phyloP scores from a whole-genome alignment of 2,888 invertebrate genomes.

The Dorcus parallelipipedus region DNA sequence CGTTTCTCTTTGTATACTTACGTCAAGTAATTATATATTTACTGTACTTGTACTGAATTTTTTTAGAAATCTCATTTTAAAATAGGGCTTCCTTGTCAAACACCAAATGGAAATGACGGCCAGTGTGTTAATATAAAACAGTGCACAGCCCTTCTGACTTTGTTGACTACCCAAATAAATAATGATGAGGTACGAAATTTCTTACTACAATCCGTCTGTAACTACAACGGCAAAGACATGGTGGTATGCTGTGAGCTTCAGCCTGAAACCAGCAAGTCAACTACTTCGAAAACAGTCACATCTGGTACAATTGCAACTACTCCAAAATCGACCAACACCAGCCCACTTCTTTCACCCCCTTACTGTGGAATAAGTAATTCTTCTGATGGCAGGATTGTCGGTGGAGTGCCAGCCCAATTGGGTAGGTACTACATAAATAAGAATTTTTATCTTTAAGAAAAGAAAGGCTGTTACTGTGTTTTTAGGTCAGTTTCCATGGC shows the following conservation, averaged over 20 bases:
- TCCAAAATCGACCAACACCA: constrained; percentile 8
- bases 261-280: constrained; percentile 7
- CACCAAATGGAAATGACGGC: constrained; percentile 52
- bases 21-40: too few species aligned
- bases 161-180: constrained; percentile 49
- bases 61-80: neutral
- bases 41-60: too few species aligned
- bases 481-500: constrained; percentile 77
- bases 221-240: constrained; percentile 61
- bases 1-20: too few species aligned
- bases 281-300: neutral
- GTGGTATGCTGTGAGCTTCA: constrained; percentile 62
- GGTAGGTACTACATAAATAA: constrained; percentile 46
- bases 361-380: constrained; percentile 63
- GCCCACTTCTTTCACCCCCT: constrained; percentile 42
- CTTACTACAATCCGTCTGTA: constrained; percentile 66
- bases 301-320: constrained; percentile 1
- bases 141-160: constrained; percentile 52
- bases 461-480: neutral
- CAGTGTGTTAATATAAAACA: constrained; percentile 53
- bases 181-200: constrained; percentile 51
- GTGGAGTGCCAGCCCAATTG: constrained; percentile 63
- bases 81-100: constrained; percentile 47
- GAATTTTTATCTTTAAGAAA: too few species aligned
- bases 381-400: constrained; percentile 63